These are phyloP conservation scores for Spodoptera exigua DNA, from an alignment of 2,888 invertebrate species.

Conservation along the genomic window DNA sequence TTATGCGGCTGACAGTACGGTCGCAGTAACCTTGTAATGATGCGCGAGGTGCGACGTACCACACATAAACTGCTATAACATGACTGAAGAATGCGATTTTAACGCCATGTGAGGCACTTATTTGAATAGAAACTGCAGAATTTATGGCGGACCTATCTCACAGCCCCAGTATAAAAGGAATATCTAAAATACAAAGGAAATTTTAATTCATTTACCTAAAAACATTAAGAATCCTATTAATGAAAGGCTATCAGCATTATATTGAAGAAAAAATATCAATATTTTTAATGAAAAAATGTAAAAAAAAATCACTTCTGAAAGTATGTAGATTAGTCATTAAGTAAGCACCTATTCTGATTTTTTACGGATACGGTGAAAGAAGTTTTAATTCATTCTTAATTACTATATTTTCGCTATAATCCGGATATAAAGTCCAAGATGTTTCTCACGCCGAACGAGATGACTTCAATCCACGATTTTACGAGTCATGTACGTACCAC, in stretches of 20 bases:
- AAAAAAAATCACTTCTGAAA: too few species aligned
- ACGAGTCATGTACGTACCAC: constrained; percentile 18
- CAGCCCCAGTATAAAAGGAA: not conserved
- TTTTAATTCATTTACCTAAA: too few species aligned
- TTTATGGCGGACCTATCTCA: constrained; percentile 8
- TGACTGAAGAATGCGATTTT: constrained; percentile 11
- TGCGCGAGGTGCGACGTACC: constrained; percentile 1
- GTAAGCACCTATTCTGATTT: not conserved
- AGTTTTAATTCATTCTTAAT: constrained; percentile 40
- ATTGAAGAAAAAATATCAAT: too few species aligned
- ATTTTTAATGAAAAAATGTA: too few species aligned
- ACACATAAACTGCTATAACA: constrained; percentile 8
- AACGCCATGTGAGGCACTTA: constrained; percentile 1
- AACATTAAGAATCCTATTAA: too few species aligned
- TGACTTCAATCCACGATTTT: constrained; percentile 20
- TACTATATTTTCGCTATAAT: constrained; percentile 22
- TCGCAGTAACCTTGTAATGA: not conserved
- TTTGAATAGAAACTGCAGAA: constrained; percentile 16
- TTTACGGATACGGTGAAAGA: constrained; percentile 2
- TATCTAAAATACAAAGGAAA: not conserved
- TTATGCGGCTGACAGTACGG: constrained; percentile 15
- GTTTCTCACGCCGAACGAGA: constrained; percentile 38
- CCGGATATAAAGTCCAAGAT: constrained; percentile 32
- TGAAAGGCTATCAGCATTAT: too few species aligned
- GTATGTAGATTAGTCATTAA: too few species aligned